These are phyloP conservation scores for Ichneumoninae sp. DNA, from an alignment of 2,888 invertebrate genomes.

Conservation along the genomic window DNA sequence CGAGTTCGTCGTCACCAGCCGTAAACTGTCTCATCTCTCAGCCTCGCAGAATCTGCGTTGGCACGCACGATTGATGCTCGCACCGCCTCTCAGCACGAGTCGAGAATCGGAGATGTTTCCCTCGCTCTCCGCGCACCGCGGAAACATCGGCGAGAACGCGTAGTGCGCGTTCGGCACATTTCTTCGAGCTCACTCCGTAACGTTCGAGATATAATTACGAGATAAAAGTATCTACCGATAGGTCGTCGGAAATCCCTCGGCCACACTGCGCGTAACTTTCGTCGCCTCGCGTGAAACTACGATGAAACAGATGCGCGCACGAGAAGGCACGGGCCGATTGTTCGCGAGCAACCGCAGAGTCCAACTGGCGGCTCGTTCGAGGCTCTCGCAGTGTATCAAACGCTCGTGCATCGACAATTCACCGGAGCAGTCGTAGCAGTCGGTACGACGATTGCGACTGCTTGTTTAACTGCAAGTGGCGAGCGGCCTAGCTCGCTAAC, in stretches of 20 bases:
- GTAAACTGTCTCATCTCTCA: not conserved
- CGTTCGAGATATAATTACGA: not conserved
- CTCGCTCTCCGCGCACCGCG: not conserved
- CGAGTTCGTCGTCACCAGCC: slow-evolving; percentile 5
- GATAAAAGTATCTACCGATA: not conserved
- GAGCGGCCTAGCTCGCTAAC: not conserved
- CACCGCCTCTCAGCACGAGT: slow-evolving; percentile 5
- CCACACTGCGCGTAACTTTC: not conserved
- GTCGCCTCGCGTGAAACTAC: not conserved
- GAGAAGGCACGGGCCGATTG: not conserved
- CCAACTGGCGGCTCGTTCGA: slow-evolving; percentile 19
- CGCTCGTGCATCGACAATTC: not conserved
- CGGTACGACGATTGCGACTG: slow-evolving; percentile 7
- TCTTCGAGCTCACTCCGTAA: not conserved
- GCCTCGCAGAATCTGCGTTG: not conserved
- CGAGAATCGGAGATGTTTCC: not conserved
- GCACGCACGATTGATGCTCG: not conserved
- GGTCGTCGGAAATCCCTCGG: not conserved
- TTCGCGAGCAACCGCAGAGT: slow-evolving; percentile 22
- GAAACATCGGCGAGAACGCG: slow-evolving; percentile 8
- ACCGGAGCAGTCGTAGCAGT: not conserved
- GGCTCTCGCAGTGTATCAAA: slow-evolving; percentile 2
- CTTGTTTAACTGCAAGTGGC: slow-evolving; percentile 7
- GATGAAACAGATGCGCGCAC: not conserved
- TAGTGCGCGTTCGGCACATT: slow-evolving; percentile 2